Conservation (phyloP, 2,888 invertebrate species). For the Lysandra coridon region DNA sequence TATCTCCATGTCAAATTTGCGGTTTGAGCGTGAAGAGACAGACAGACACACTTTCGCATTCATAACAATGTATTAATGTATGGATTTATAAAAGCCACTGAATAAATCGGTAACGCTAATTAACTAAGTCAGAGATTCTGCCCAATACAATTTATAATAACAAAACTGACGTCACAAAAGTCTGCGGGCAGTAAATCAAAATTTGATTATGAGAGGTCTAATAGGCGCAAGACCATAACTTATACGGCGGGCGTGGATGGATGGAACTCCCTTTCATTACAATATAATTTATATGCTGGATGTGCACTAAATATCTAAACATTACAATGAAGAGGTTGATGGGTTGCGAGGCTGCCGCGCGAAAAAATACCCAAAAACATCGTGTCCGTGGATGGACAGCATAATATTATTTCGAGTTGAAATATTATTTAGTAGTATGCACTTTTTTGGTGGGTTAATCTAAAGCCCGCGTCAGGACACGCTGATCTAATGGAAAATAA, state of each 20-base stretch:
- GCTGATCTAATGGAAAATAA: no score
- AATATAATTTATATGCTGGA: conserved; percentile 60
- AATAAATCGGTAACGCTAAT: not conserved
- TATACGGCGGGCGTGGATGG: conserved; percentile 56
- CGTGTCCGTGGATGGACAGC: conserved; percentile 41
- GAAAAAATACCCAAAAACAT: conserved; percentile 50
- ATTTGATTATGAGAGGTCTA: conserved; percentile 63
- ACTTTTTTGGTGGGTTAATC: not conserved
- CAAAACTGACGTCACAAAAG: conserved; percentile 56
- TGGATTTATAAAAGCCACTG: not conserved
- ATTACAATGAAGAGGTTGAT: conserved; percentile 68
- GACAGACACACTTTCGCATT: no score
- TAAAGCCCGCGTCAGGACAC: no score
- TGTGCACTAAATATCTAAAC: conserved; percentile 67
- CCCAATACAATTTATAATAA: conserved; percentile 45
- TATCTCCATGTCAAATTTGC: no score
- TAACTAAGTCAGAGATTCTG: not conserved
- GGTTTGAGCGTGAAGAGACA: no score
- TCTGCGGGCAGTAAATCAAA: conserved; percentile 66
- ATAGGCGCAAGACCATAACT: conserved; percentile 53
- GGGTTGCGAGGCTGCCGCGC: conserved; percentile 52
- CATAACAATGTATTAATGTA: not conserved
- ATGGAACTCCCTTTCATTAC: conserved; percentile 58
- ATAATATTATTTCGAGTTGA: conserved; percentile 23
- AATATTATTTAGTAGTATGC: no score